Evolutionary conservation across 1,140 invertebrate species (phyloP), one percentile per base, ranked within the genome.

Genomic region (Bombus waltoni): DNA sequence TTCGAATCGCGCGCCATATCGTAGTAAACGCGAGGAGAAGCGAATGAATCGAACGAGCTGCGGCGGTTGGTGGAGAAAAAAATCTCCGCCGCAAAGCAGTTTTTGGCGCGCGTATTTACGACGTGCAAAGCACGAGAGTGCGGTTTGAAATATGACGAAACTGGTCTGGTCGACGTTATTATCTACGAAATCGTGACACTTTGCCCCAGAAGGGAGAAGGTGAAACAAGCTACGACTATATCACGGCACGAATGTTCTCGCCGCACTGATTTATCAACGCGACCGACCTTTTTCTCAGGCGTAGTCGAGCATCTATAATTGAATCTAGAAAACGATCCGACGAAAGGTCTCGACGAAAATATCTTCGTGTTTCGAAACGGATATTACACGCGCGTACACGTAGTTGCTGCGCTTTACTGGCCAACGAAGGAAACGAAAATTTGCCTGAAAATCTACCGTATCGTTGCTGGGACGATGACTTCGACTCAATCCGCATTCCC

Each of bases 221-320:
- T 72, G 53, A 80, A 71, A 65, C 68, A 32, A 25, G 38, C 38
- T 15, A 38, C 4, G 28, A 22, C 81, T 57, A 11, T n/a, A 32
- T 70, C 28, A 28, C 65, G 35, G 28, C 83, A 85, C 77, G 68
- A 78, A 71, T 71, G 38, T 44, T 59, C 57, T 77, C 65, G 79
- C 73, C 35, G 42, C 70, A 68, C 57, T 75, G 87, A 89, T 89
- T 66, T 81, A 87, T 83, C 81, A 82, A 32, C 53, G 32, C 32
- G 62, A 4, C 65, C 44, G 57, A 86, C 85, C 85, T 75, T 86
- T 83, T 88, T 88, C 65, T 62, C 28, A 44, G 66, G 42, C 83
- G 38, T 57, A 59, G 40, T 62, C 79, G 79, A 81, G 40, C 68
- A 91, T 91, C 91, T 92, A 92, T 92, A 92, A 92, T 92, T 91